Base-by-base conservation (phyloP, 2,888 invertebrate species). In the Acanthoscelides obtectus region DNA sequence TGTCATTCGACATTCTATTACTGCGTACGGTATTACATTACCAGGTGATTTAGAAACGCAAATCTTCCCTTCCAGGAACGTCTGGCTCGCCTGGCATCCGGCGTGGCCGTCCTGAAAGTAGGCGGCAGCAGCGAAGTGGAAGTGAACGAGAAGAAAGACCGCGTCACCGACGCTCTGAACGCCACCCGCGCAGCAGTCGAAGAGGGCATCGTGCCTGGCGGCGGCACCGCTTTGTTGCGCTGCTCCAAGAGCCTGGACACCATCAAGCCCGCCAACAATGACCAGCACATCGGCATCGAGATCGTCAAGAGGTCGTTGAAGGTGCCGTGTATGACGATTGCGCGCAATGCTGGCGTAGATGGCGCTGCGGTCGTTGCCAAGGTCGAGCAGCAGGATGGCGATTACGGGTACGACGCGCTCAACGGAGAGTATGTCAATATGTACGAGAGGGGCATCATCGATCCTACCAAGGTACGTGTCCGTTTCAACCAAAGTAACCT, bases 311-410 rank as follows among this genome's bases (percentile, higher is more conserved):
- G 83, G 72, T 85, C 87, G 5, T 73, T 87, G 68, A 82, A 83
- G 77, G 85, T 86, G 20, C 87, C 87, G 20, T 84, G 86, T 78
- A 85, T 86, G 84, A 86, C 86, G 20, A 87, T 87, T 74, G 87
- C 85, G 6, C 82, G 81, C 69, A 87, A 87, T 77, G 87, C 87
- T 0, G 87, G 87, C 65, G 84, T 84, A 66, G 87, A 87, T 79
- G 85, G 85, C 22, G 83, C 86, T 5, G 80, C 84, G 69, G 84
- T 87, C 65, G 86, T 87, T 6, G 95, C 97, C 70, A 98, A 97
- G 87, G 94, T 99, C 0, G 91, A 95, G 80, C 94, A 94, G 75
- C 88, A 92, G 75, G 86, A 89, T 19, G 85, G 85, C 63, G 86
- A 86, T 75, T 85, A 80, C 75, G 87, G 87, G 63, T 87, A 86